Evolutionary conservation across 1,140 invertebrate species (phyloP), one percentile per base, ranked within the genome.

Genomic region (Battus philenor): DNA sequence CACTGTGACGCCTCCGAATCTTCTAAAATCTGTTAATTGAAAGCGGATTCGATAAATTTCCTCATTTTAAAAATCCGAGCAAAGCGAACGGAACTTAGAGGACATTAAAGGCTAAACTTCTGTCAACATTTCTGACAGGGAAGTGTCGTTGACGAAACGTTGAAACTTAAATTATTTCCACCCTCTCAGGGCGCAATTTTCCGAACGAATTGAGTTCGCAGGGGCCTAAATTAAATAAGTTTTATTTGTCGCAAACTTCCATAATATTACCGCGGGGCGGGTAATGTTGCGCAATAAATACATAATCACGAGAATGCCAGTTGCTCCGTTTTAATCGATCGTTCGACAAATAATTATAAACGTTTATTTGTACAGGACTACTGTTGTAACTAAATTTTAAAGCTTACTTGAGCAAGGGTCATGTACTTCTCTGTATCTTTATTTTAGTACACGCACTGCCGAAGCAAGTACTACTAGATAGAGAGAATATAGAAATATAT

Each of bases 111-210:
- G 13, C 38, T 15, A 41, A 41, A 41, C 24, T 41, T 41, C 38
- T 24, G 22, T 27, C 38, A 27, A 27, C 38, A 41, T 29, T 41
- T 41, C 38, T 41, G 38, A 41, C 38, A 41, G 38, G 38, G 12
- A 41, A 41, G 38, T 27, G 38, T 41, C 38, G 38, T 41, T 41
- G 38, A 41, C 38, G 38, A 41, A 41, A 41, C 38, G 38, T 27
- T 41, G 38, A 41, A 41, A 41, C 38, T 41, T 41, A 41, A 41
- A 41, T 41, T 41, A 41, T 41, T 41, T 41, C 15, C 22, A 26
- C 12, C 38, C 22, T 10, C 15, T 7, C 8, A 13, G 22, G 24
- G 38, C 13, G 32, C 24, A 27, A 41, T 41, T 41, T 41, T 41
- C 38, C 38, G 38, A 41, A 41, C 38, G 38, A 41, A 41, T 29